Base-by-base conservation (phyloP, 2,888 invertebrate species). In the Stenotaenia linearis region DNA sequence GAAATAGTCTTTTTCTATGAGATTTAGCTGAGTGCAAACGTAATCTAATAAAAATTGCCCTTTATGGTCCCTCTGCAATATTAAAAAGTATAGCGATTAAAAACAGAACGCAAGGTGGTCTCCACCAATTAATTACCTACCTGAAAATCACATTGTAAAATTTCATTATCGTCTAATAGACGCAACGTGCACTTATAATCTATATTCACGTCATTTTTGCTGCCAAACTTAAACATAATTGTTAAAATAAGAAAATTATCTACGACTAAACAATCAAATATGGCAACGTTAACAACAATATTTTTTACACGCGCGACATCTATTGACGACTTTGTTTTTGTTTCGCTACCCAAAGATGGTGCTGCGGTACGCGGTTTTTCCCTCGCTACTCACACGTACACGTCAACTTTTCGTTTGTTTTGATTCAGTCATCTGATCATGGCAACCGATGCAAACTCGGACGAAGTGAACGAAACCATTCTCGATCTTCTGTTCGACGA, bases 1-100 rank as follows among this genome's bases (percentile, higher is more conserved):
- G 87, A 97, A 95, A 87, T 96, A 97, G 88, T 97, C 97, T 84
- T 93, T 95, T 88, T 97, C 97, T 82, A 93, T 90, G 82, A 97
- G 91, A 88, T 95, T 94, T 84, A 97, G 89, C 86, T 95, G 93
- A 85, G 93, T 92, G 87, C 96, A 97, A 82, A 96, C 92, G 89
- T 93, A 92, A 86, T 96, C 96, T 85, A 97, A 88, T 83, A 97
- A 89, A 88, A 92, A 93, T 87, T 93, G 93, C 81, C 96, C 96
- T 87, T 95, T 96, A 86, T 94, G 92, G 86, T 93, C 92, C 83
- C 92, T 91, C 95, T 95, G 88, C 79, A 56, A 56, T 21, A 10
- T 25, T 25, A 30, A 30, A n/a, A 40, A 7, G 3, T 3, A 76
- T 37, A 40, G 12, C 12, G 40, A 37, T n/a, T 7, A 75, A 77